Conservation (phyloP, 2,797 vertebrate species). For the Ciconia nigra region DNA sequence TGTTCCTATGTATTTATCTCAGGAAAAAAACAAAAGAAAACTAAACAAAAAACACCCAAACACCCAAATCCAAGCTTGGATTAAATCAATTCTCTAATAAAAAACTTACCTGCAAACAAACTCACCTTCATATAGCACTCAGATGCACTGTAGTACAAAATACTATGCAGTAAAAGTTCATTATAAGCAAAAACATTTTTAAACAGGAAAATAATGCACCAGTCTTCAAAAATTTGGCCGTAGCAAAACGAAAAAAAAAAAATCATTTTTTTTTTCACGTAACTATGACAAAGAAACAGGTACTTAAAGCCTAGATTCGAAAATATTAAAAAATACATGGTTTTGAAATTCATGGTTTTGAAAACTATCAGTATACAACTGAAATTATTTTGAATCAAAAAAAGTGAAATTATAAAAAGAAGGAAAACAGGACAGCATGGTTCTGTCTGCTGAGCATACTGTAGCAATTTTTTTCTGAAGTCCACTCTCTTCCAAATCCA, state of each 20-base stretch:
- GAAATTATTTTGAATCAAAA: not conserved
- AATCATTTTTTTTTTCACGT: not conserved
- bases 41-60: not conserved
- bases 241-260: not conserved
- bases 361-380: not conserved
- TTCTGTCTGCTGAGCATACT: not conserved
- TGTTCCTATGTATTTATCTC: not conserved
- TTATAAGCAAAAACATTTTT: not conserved
- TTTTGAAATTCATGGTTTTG: not conserved
- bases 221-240: not conserved
- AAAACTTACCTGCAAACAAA: not conserved
- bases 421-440: not conserved
- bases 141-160: not conserved
- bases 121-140: not conserved
- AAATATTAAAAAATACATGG: accelerated
- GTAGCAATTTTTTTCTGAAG: not conserved
- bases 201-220: not conserved
- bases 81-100: not conserved
- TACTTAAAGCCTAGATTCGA: not conserved
- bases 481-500: not conserved
- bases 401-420: not conserved
- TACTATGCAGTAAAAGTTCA: not conserved
- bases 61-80: not conserved
- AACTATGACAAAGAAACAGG: not conserved
- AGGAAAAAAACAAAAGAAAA: not conserved